Percentiles rank a stretch among this genome's conserved stretches.
Evolutionary conservation across 2,888 invertebrate genomes (phyloP).

Genomic region (Parascotia fuliginaria): DNA sequence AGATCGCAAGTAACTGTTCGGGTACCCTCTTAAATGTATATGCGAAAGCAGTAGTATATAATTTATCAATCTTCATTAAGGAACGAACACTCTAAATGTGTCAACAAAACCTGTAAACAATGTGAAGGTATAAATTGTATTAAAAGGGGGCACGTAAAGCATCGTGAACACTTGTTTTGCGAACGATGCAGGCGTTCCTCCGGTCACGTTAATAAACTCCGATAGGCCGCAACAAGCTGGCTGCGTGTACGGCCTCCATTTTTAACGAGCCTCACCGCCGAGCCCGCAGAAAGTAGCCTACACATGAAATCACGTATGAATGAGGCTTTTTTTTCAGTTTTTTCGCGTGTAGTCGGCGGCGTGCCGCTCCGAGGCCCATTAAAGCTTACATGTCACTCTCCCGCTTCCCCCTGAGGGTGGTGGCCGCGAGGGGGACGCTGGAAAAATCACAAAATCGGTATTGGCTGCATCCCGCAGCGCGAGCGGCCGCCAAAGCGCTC

Average conservation of each 20-base stretch:
- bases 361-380: conserved; percentile 79
- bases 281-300: conserved; percentile 84
- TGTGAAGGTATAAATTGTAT: conserved; percentile 16
- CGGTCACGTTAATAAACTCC: conserved; percentile 78
- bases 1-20: no score
- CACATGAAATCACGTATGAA: conserved; percentile 85
- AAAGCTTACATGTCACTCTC: conserved; percentile 85
- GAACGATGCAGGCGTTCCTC: conserved; percentile 61
- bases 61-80: background rate
- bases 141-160: conserved; percentile 42
- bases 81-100: background rate
- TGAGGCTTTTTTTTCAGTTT: conserved; percentile 81
- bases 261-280: conserved; percentile 81
- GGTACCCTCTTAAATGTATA: no score
- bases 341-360: conserved; percentile 80
- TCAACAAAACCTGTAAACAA: conserved; percentile 1
- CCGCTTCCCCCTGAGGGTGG: conserved; percentile 49
- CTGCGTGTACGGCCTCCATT: conserved; percentile 78
- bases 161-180: conserved; percentile 63
- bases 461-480: conserved; percentile 77
- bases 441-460: conserved; percentile 83
- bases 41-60: background rate
- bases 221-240: conserved; percentile 80
- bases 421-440: conserved; percentile 49
- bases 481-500: conserved; percentile 67